Evolutionary conservation across 2,113 vertebrate species (phyloP), one percentile per base, ranked within the genome.

Genomic region (Struthio camelus): DNA sequence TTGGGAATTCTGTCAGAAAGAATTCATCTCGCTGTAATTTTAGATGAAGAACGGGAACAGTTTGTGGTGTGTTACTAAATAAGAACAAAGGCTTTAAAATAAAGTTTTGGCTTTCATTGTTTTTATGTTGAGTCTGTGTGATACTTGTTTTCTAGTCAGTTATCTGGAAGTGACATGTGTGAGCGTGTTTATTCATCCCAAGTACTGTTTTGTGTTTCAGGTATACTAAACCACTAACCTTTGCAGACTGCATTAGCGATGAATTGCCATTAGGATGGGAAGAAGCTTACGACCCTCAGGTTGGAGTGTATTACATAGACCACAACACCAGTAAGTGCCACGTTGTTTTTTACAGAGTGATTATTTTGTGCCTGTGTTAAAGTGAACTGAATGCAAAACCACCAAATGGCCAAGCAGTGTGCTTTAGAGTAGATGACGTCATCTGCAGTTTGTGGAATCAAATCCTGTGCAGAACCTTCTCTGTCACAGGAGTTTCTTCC

Each of bases 211-310:
- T 97, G 72, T 61, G 56, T 96, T 97, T 36, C 98, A 99, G 99
- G 98, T 99, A 99, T 67, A 99, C 99, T 50, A 99, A 99, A 94
- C 99, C 99, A 66, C 98, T 99, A 97, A 99, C 99, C 87, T 99
- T 99, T 79, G 99, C 99, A 8, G 99, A 99, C 98, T 99, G 99
- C 96, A 99, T 99, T 64, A 99, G 99, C 48, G 99, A 99, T 90
- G 99, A 99, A 95, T 94, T 99, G 94, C 99, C 99, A 0, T 97
- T 99, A 65, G 99, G 99, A 94, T 99, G 99, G 99, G 99, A 99
- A 98, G 99, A 99, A 97, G 99, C 98, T 14, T 99, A 98, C 76
- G 99, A 99, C 96, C 98, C 99, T 42, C 98, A 98, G 50, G 98
- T 99, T 23, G 99, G 99, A 86, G 97, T 99, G 54, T 99, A 99